Base-by-base conservation (phyloP, 2,888 invertebrate genomes). In the Merodon equestris region DNA sequence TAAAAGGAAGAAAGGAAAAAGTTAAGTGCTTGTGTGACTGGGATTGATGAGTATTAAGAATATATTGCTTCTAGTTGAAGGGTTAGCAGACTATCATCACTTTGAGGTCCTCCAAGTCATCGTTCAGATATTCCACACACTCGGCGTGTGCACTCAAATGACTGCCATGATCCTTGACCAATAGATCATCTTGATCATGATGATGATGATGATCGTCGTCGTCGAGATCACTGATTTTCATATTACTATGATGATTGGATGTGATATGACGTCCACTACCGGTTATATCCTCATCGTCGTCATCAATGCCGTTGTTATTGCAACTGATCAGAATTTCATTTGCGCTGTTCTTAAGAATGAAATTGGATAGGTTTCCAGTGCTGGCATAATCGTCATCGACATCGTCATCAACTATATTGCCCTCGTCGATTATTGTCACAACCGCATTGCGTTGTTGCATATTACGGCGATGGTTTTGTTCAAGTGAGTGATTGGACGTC, bases 121-220 rank as follows among this genome's bases (percentile, higher is more conserved):
- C 83, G 60, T 83, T 84, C 27, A 86, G 70, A 58, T 85, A 86
- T 44, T 86, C 85, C 13, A 84, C 83, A 40, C 83, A 84, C 42
- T 85, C 85, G 15, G 70, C 75, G n/a, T 81, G 75, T 19, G 34
- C 40, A 45, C 40, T 40, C 10, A 71, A 17, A 50, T 79, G 74
- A 14, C 45, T 79, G 50, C 58, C 64, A 13, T 75, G 70, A 19
- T 73, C 57, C 34, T 68, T 79, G 38, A 72, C 82, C 64, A 81
- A 44, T 9, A 77, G 61, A 4, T 54, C 66, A 4, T 27, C 27
- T 27, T 71, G 67, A 66, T 60, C 56, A n/a, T 73, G 63, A 42
- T 71, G 54, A 58, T 77, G 57, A 71, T 79, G 67, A 36, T 66
- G 57, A 10, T 45, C 63, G 10, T 40, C 40, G 38, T 74, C 72